Percentiles rank a stretch among this genome's conserved stretches.
These are phyloP conservation scores for Allacma fusca DNA, from an alignment of 2,888 invertebrate species.

Conservation along the genomic window DNA sequence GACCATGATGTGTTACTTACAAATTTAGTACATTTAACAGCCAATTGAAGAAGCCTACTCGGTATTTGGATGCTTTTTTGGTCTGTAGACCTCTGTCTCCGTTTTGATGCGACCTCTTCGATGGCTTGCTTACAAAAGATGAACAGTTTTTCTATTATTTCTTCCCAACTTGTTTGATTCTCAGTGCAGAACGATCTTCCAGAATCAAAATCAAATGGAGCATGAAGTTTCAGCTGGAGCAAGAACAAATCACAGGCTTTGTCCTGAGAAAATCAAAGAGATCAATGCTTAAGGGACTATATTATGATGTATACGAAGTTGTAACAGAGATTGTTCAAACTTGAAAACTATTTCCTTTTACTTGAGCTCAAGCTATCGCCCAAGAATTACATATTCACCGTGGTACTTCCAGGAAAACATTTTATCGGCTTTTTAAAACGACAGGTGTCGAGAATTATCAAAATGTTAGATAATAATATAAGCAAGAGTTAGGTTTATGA, in stretches of 20 bases:
- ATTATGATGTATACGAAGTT: conserved; percentile 62
- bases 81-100: conserved; percentile 53
- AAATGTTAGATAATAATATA: too few relatives aligned
- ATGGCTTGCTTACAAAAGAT: conserved; percentile 52
- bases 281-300: conserved; percentile 46
- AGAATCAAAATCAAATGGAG: conserved; percentile 63
- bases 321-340: too few relatives aligned
- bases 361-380: too few relatives aligned
- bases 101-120: conserved; percentile 27
- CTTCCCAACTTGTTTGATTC: conserved; percentile 50
- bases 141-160: conserved; percentile 49
- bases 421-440: too few relatives aligned
- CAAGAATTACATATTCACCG: too few relatives aligned
- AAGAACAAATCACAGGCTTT: conserved; percentile 64
- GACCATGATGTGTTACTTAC: conserved; percentile 43
- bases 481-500: too few relatives aligned
- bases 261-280: conserved; percentile 16
- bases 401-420: too few relatives aligned
- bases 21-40: conserved; percentile 52
- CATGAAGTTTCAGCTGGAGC: conserved; percentile 68
- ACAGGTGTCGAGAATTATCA: too few relatives aligned
- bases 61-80: conserved; percentile 31
- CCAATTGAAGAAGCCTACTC: conserved; percentile 5
- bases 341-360: too few relatives aligned
- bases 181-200: conserved; percentile 52